A percentile compares a stretch with the other conserved stretches of the same genome.
These are phyloP conservation scores for Caenorhabditis panamensis DNA, from an alignment of 2,888 invertebrate species.

Conservation along the genomic window DNA sequence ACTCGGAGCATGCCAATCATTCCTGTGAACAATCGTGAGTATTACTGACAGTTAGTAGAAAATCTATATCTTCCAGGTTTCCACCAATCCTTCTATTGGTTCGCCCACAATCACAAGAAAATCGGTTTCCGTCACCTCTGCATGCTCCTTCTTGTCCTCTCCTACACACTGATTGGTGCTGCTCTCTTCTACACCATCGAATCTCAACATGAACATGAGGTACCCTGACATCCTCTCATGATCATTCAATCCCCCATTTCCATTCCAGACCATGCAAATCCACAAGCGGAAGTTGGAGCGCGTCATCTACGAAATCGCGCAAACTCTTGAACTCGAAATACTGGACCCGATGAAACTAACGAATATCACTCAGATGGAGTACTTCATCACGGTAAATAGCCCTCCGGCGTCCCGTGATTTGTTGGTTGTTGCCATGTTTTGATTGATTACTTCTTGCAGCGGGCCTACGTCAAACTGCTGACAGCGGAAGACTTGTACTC, in stretches of 20 bases:
- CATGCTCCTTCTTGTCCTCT: conserved; percentile 63
- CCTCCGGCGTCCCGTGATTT: conserved; percentile 12
- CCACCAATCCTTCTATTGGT: conserved; percentile 69
- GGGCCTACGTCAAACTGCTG: conserved; percentile 68
- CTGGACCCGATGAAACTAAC: conserved; percentile 57
- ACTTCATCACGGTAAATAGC: conserved; percentile 54
- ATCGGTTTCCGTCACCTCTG: conserved; percentile 70
- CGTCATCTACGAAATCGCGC: conserved; percentile 55
- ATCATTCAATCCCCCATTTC: neutral
- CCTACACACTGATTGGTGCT: conserved; percentile 68
- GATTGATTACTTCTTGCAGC: conserved; percentile 53
- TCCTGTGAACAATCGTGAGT: conserved; percentile 52
- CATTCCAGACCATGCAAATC: conserved; percentile 53
- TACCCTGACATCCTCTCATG: conserved; percentile 8
- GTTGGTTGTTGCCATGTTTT: conserved; percentile 10
- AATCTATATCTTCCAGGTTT: conserved; percentile 55
- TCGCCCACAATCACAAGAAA: conserved; percentile 67
- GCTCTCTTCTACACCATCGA: conserved; percentile 68
- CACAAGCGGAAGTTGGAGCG: conserved; percentile 53
- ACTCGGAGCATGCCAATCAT: conserved; percentile 43
- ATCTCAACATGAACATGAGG: conserved; percentile 65
- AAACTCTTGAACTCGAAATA: conserved; percentile 57
- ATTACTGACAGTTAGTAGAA: neutral
- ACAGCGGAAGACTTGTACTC: conserved; percentile 66
- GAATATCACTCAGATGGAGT: conserved; percentile 61